Conservation (phyloP, 1,140 invertebrate species). For the Physella acuta region DNA sequence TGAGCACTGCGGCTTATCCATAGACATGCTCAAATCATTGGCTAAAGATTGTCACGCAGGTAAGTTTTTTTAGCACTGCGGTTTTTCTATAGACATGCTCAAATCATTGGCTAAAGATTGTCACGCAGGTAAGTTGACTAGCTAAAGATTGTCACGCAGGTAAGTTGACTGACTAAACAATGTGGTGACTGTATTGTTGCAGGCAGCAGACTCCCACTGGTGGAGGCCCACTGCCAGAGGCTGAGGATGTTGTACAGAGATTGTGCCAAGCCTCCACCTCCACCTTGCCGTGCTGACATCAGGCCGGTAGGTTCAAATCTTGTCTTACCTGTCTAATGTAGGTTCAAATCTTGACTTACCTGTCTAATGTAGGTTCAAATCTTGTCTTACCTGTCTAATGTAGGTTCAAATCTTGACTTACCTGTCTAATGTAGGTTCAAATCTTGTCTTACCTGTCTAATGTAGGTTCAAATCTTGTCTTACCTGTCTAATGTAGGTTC, state of each 20-base stretch:
- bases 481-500: too few relatives aligned
- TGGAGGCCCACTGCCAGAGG: constrained; percentile 53
- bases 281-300: constrained; percentile 51
- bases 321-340: too few relatives aligned
- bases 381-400: too few relatives aligned
- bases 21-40: constrained; percentile 58
- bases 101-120: constrained; percentile 59
- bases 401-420: too few relatives aligned
- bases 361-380: too few relatives aligned
- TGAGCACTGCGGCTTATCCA: constrained; percentile 50
- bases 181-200: constrained; percentile 47
- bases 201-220: constrained; percentile 48
- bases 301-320: constrained; percentile 49
- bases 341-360: too few relatives aligned
- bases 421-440: too few relatives aligned
- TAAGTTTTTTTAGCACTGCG: constrained; percentile 56
- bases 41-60: constrained; percentile 57
- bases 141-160: constrained; percentile 57
- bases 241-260: constrained; percentile 59
- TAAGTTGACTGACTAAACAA: constrained; percentile 55
- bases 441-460: too few relatives aligned
- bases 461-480: too few relatives aligned
- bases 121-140: constrained; percentile 50
- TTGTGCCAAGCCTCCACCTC: constrained; percentile 60
- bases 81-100: constrained; percentile 56